These are phyloP conservation scores for Gambusia yucatana DNA, from an alignment of 2,797 vertebrate genomes.

Conservation along the genomic window DNA sequence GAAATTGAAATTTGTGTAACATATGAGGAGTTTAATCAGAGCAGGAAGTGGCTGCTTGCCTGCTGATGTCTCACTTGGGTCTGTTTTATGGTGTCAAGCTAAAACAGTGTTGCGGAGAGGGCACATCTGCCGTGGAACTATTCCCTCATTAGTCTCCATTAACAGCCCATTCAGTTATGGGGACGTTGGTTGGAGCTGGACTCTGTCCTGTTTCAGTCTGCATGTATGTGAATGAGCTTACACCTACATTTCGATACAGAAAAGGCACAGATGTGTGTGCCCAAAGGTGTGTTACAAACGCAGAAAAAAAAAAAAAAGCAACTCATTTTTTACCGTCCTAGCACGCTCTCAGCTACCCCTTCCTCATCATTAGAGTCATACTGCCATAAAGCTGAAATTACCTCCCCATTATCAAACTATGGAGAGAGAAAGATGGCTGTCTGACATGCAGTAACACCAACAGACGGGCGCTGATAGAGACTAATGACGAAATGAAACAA, in stretches of 20 bases:
- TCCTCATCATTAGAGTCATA: slow-evolving; percentile 62
- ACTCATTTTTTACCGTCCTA: slow-evolving; percentile 36
- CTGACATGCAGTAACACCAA: slow-evolving; percentile 69
- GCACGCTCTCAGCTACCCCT: slow-evolving; percentile 45
- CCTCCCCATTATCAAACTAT: slow-evolving; percentile 69
- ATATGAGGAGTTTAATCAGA: slow-evolving; percentile 38
- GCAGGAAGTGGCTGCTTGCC: slow-evolving; percentile 30
- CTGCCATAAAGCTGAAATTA: slow-evolving; percentile 72
- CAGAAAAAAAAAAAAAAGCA: slow-evolving; percentile 20
- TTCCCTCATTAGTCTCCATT: slow-evolving; percentile 78
- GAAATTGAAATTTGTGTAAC: slow-evolving; percentile 32
- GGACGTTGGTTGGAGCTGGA: slow-evolving; percentile 55
- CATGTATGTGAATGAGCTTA: not conserved
- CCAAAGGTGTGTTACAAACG: not conserved
- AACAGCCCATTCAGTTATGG: slow-evolving; percentile 62
- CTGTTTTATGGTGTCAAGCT: slow-evolving; percentile 59
- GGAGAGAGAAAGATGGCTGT: slow-evolving; percentile 63
- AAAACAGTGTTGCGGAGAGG: slow-evolving; percentile 56
- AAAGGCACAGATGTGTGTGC: slow-evolving; percentile 29
- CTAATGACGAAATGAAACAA: slow-evolving; percentile 76
- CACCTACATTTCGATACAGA: not conserved
- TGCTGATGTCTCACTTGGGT: slow-evolving; percentile 56
- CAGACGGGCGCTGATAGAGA: slow-evolving; percentile 74
- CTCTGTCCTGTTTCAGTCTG: slow-evolving; percentile 20
- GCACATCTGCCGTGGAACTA: slow-evolving; percentile 70